Base-by-base conservation (phyloP, 2,797 vertebrate genomes). In the Ceyx erithaca region DNA sequence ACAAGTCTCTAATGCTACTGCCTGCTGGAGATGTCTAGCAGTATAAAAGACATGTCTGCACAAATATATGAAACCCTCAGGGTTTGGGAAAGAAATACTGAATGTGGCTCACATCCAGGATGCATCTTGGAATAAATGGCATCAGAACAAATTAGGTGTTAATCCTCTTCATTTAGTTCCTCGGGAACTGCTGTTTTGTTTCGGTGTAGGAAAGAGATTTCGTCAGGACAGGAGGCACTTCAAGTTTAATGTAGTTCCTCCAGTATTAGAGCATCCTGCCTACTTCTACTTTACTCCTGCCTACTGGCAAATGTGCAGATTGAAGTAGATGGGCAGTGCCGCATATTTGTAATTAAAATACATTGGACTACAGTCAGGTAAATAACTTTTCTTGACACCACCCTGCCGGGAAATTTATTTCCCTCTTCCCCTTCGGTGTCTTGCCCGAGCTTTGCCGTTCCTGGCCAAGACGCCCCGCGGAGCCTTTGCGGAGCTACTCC, bases 241-340 rank as follows among this genome's bases (percentile, higher is more conserved):
- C 14, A 76, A 51, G 20, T 31, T 62, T 69, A 40, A 23, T 6
- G 12, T 40, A 8, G 5, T 26, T 54, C 41, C 31, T 63, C 51
- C n/a, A n/a, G 1, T 55, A 26, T 14, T 58, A 59, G n/a, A 57
- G 20, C 1, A 0, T 46, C 51, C 21, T 54, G 20, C 4, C 0
- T 57, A 3, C 31, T 25, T 15, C 43, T 52, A 3, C 51, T 26
- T 52, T 18, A 18, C n/a, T 40, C 43, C 22, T 80, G 68, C 48
- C 77, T 49, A 37, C 26, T 4, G 12, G 43, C 33, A 26, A 18
- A 33, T 4, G 18, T 20, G 43, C 21, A 80, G 17, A 30, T 4
- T 10, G 59, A 72, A 77, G 18, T 9, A 54, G 40, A 43, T 7
- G n/a, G 30, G n/a, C 30, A 26, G 19, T 31, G 33, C 10, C 1